Conservation (phyloP, 2,888 invertebrate species). For the Ectropis crepuscularia region DNA sequence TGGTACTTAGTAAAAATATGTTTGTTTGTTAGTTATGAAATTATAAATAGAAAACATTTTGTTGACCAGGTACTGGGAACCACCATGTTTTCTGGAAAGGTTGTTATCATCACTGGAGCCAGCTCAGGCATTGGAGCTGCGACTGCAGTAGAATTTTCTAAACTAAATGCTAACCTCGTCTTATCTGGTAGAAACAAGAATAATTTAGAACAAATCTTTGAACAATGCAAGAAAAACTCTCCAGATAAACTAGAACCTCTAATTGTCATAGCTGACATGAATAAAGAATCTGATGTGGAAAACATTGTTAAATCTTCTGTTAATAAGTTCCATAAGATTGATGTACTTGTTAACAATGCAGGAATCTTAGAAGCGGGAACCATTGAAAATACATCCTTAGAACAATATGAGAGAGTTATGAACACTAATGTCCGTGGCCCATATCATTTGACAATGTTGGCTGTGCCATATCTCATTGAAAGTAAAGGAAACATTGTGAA, state of each 20-base stretch:
- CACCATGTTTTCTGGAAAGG: conserved; percentile 82
- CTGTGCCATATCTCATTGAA: conserved; percentile 91
- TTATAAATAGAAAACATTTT: conserved; percentile 33
- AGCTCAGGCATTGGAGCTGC: conserved; percentile 91
- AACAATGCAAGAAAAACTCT: conserved; percentile 79
- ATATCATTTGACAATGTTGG: conserved; percentile 92
- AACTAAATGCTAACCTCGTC: conserved; percentile 86
- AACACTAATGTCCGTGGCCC: conserved; percentile 93
- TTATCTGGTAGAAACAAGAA: conserved; percentile 89
- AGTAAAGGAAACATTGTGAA: conserved; percentile 95
- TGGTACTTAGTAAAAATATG: too few species aligned
- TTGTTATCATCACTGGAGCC: conserved; percentile 87
- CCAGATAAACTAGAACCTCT: conserved; percentile 75
- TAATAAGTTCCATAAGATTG: conserved; percentile 87
- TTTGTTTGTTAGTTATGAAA: too few species aligned
- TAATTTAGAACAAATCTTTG: conserved; percentile 87
- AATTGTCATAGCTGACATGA: conserved; percentile 86
- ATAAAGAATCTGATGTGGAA: conserved; percentile 87
- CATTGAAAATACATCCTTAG: conserved; percentile 92
- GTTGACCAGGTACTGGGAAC: conserved; percentile 46
- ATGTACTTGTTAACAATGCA: conserved; percentile 94
- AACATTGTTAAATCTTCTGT: conserved; percentile 88
- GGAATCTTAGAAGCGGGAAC: conserved; percentile 92
- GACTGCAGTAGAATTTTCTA: conserved; percentile 88
- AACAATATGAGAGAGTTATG: conserved; percentile 94